Evolutionary conservation across 2,797 vertebrate species (phyloP).

Genomic region (Columba guinea): DNA sequence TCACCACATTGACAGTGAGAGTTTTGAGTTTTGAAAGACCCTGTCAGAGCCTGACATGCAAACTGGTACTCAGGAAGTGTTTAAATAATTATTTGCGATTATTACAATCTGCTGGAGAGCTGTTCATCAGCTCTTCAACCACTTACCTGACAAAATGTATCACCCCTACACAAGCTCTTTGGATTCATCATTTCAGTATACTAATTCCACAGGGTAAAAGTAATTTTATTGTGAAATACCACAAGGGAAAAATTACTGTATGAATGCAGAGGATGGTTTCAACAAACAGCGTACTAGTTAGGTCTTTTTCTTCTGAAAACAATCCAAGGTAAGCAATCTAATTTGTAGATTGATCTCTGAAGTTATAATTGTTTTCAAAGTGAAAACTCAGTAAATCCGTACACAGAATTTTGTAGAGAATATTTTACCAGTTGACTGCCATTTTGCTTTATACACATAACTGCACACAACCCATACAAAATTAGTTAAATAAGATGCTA

Average conservation of each 20-base stretch:
- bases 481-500: background rate
- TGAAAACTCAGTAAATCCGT: background rate
- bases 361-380: background rate
- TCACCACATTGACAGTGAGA: background rate
- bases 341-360: background rate
- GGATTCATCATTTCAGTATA: background rate
- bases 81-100: conserved; percentile 25
- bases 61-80: background rate
- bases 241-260: background rate
- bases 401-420: background rate
- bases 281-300: background rate
- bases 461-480: background rate
- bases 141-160: background rate
- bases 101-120: background rate
- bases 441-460: background rate
- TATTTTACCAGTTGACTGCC: background rate
- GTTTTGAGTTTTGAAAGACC: background rate
- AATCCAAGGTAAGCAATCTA: background rate
- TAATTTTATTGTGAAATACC: background rate
- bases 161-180: background rate
- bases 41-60: background rate
- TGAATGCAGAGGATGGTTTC: background rate
- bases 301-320: background rate
- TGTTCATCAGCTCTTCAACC: background rate
- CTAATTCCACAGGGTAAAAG: background rate